Conservation (phyloP, 1,140 invertebrate genomes). For the Lucilia cuprina region DNA sequence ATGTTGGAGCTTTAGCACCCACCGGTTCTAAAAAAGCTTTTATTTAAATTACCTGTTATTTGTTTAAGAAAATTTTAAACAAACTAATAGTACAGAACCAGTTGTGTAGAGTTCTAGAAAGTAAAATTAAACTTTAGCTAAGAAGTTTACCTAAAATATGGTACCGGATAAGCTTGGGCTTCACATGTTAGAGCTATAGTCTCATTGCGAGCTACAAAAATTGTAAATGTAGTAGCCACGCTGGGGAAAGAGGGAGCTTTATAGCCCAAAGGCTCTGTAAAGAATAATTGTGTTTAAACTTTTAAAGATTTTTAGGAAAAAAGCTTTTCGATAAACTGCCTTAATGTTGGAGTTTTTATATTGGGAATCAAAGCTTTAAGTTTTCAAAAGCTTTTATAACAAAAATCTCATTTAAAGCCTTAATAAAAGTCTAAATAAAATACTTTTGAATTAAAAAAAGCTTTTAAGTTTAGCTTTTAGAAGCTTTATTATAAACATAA, state of each 20-base stretch:
- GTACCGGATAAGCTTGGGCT: constrained; percentile 72
- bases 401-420: too few species aligned
- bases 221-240: constrained; percentile 49
- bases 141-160: constrained; percentile 67
- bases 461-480: too few species aligned
- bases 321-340: too few species aligned
- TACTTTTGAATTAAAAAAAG: too few species aligned
- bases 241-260: constrained; percentile 75
- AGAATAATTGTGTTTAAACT: neutral
- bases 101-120: neutral
- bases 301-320: too few species aligned
- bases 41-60: too few species aligned
- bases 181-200: constrained; percentile 68
- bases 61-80: neutral
- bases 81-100: neutral
- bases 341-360: too few species aligned
- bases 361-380: too few species aligned
- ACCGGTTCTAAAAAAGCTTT: constrained; percentile 74
- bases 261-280: constrained; percentile 70
- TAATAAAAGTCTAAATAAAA: too few species aligned
- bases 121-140: neutral
- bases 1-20: constrained; percentile 72
- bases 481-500: too few species aligned
- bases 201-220: constrained; percentile 42
- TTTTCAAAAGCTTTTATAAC: too few species aligned